Conservation (phyloP, 2,797 vertebrate genomes). For the Pelodytes ibericus region DNA sequence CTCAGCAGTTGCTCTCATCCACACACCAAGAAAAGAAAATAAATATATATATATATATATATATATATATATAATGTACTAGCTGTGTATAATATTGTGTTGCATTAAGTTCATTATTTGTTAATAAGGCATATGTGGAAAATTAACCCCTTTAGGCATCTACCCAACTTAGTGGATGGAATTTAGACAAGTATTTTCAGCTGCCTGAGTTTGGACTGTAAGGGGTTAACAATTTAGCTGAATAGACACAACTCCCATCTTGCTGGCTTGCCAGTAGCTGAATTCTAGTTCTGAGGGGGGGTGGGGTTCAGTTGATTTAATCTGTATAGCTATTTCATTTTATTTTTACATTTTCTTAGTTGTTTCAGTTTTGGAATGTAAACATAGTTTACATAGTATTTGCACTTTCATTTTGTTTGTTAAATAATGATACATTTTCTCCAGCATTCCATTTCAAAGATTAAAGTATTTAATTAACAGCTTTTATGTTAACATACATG, state of each 20-base stretch:
- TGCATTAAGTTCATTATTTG: constrained; percentile 22
- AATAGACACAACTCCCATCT: too few species aligned
- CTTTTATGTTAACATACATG: constrained; percentile 36
- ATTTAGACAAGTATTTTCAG: too few species aligned
- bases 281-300: too few species aligned
- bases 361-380: constrained; percentile 14
- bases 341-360: neutral
- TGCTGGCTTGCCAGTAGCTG: too few species aligned
- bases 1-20: constrained; percentile 66
- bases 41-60: neutral
- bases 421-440: constrained; percentile 22
- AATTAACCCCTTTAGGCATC: constrained; percentile 43
- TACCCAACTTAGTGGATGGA: too few species aligned
- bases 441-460: constrained; percentile 29
- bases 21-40: constrained; percentile 40
- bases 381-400: constrained; percentile 3
- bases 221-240: too few species aligned
- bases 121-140: constrained; percentile 39
- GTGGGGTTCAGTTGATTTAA: neutral
- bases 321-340: neutral
- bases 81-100: constrained; percentile 51
- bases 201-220: too few species aligned
- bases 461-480: constrained; percentile 50
- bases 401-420: constrained; percentile 29
- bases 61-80: neutral